phyloP scores from a whole-genome alignment of 2,797 vertebrate species.

The Gymnodraco acuticeps region DNA sequence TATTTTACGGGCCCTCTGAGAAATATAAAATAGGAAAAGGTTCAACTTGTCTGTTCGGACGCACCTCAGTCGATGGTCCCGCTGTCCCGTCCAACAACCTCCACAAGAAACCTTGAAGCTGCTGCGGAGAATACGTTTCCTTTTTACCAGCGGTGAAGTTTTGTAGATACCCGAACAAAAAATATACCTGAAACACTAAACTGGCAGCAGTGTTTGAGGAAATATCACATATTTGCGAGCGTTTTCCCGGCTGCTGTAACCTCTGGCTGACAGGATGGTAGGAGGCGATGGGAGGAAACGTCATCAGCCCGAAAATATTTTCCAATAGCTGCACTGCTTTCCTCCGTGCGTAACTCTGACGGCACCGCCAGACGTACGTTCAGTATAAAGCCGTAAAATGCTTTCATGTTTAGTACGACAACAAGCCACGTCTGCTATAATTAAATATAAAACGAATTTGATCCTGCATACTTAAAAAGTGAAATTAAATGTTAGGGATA shows the following conservation, averaged over 20 bases:
- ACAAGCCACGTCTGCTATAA: neutral
- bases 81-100: constrained; percentile 76
- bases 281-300: constrained; percentile 55
- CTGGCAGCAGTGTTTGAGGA: neutral
- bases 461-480: neutral
- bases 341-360: constrained; percentile 76
- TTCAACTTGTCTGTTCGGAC: constrained; percentile 66
- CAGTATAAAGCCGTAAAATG: neutral
- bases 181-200: neutral
- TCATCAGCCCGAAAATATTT: constrained; percentile 39
- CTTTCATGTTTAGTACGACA: neutral
- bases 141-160: neutral
- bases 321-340: constrained; percentile 64
- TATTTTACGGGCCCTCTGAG: accelerated
- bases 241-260: constrained; percentile 35
- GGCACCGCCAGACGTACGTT: constrained; percentile 45
- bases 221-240: constrained; percentile 59
- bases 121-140: constrained; percentile 30
- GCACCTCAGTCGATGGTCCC: constrained; percentile 75
- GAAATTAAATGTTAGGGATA: neutral
- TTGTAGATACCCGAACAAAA: neutral
- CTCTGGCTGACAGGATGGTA: constrained; percentile 65
- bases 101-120: constrained; percentile 34
- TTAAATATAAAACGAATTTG: neutral
- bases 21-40: neutral